Conservation (phyloP, 2,888 invertebrate species). For the Branchellion lobata region DNA sequence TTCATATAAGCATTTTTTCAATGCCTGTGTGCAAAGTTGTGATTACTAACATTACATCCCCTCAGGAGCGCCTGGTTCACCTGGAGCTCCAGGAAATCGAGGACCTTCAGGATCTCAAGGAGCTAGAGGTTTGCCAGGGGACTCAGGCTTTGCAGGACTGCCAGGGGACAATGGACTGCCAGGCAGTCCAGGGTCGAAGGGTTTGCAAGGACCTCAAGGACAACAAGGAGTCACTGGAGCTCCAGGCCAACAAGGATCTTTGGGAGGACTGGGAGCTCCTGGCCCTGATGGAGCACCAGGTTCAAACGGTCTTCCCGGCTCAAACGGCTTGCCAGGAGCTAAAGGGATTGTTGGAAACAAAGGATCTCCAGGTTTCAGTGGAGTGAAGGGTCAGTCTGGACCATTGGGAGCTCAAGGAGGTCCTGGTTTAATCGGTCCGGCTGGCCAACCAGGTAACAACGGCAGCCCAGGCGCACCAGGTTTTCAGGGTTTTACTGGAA, state of each 20-base stretch:
- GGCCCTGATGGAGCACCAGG: constrained; percentile 32
- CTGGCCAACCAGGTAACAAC: not conserved
- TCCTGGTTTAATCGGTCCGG: not conserved
- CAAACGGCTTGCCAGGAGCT: constrained; percentile 40
- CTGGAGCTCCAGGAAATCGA: not conserved
- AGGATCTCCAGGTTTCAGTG: constrained; percentile 40
- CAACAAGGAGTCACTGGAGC: constrained; percentile 24
- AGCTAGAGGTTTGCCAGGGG: not conserved
- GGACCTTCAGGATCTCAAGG: not conserved
- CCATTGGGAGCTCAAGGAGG: constrained; percentile 25
- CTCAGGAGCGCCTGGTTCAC: not conserved
- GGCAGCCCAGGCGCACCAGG: not conserved
- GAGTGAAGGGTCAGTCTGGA: constrained; percentile 48
- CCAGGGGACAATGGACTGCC: not conserved
- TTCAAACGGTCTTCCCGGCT: no score
- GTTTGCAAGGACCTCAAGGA: constrained; percentile 15
- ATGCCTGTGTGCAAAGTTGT: no score
- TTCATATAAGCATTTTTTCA: no score
- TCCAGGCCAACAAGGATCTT: constrained; percentile 38
- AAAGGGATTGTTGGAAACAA: constrained; percentile 36
- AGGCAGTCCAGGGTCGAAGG: not conserved
- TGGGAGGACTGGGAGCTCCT: constrained; percentile 36
- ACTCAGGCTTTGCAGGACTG: not conserved
- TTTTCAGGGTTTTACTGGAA: constrained; percentile 12
- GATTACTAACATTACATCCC: no score